Evolutionary conservation across 2,113 vertebrate genomes (phyloP).

Genomic region (Aegithalos caudatus): DNA sequence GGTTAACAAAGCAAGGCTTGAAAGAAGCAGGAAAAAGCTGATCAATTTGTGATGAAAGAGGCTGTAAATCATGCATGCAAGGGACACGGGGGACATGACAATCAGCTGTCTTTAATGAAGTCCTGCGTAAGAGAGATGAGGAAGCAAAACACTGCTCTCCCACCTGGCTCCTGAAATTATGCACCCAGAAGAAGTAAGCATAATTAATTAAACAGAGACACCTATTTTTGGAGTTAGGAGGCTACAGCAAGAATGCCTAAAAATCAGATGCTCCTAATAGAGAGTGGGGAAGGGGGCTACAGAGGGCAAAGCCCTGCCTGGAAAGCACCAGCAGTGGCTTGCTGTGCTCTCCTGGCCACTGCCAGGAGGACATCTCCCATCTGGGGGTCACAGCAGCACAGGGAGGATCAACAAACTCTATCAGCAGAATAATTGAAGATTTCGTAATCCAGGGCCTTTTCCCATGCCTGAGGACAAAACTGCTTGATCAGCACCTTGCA

Average conservation of each 20-base stretch:
- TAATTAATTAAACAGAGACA: conserved; percentile 57
- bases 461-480: not conserved
- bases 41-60: not conserved
- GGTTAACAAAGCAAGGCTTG: not conserved
- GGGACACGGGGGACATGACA: not conserved
- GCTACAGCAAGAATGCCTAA: conserved; percentile 28
- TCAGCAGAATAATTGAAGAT: not conserved
- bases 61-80: not conserved
- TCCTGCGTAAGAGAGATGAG: not conserved
- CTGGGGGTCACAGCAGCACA: not conserved
- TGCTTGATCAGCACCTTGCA: not conserved
- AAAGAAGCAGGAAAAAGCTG: not conserved
- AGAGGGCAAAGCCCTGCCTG: not conserved
- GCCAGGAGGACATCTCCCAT: not conserved
- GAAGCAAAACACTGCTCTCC: not conserved
- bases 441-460: not conserved
- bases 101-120: conserved; percentile 25
- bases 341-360: not conserved
- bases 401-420: not conserved
- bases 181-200: conserved; percentile 18
- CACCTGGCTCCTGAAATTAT: conserved; percentile 24
- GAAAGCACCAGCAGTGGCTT: not conserved
- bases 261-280: not conserved
- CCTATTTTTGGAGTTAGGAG: conserved; percentile 44
- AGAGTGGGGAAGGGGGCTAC: not conserved